Percentiles rank a stretch among this genome's conserved stretches.
Conservation (phyloP, 1,140 invertebrate species). For the Anastrepha obliqua region DNA sequence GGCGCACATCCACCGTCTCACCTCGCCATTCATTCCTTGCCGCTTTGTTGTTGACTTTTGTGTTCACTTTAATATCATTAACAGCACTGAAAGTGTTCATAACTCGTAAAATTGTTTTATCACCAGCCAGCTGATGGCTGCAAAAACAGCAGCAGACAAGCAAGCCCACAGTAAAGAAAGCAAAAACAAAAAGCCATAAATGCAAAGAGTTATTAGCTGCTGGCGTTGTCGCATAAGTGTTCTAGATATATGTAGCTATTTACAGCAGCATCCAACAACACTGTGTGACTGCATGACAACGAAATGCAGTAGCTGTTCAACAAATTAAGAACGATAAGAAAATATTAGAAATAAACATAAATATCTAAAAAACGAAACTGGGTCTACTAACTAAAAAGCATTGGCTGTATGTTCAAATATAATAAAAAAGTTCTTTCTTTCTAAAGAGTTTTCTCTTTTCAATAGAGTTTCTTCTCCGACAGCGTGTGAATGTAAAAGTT, state of each 20-base stretch:
- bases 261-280: background rate
- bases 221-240: background rate
- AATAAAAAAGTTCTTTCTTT: no score
- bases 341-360: no score
- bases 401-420: no score
- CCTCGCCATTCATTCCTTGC: background rate
- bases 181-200: background rate
- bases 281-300: background rate
- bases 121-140: background rate
- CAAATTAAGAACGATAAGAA: no score
- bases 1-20: background rate
- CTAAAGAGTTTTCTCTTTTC: no score
- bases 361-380: no score
- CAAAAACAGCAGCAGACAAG: background rate
- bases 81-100: slow-evolving; percentile 30
- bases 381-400: no score
- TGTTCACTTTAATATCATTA: slow-evolving; percentile 27
- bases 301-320: no score
- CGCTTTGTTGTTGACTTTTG: background rate
- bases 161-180: background rate
- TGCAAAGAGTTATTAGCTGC: background rate
- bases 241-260: background rate
- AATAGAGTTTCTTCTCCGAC: no score
- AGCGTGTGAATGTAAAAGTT: no score
- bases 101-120: slow-evolving; percentile 47